Base-by-base conservation (phyloP, 2,888 invertebrate genomes). In the Synanthedon myopaeformis region DNA sequence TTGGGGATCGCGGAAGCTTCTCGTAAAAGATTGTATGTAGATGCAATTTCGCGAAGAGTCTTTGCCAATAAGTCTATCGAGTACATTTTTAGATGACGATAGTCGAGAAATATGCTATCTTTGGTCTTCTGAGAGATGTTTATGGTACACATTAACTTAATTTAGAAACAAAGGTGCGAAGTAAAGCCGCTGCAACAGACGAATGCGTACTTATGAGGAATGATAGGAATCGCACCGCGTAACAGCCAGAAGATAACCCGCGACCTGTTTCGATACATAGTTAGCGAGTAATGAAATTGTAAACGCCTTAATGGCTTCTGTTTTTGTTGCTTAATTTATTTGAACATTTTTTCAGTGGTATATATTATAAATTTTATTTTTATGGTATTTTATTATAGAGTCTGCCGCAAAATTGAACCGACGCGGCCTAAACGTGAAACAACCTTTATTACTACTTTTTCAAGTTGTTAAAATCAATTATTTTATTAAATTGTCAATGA, bases 181-280 rank as follows among this genome's bases (percentile, higher is more conserved):
- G 6, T 45, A 45, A 13, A 13, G 13, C 45, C n/a, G 45, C 14
- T 14, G 45, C 14, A 45, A 45, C 13, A 45, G 45, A 45, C 45
- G 45, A 58, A 54, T 58, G 56, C 58, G 60, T 60, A 63, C 71
- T 72, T 72, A 74, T 68, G 68, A 65, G 70, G 69, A 60, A 63
- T 67, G 77, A 76, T 76, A 76, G 76, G 70, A 61, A 76, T 76
- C 72, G 58, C 58, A 57, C 35, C 61, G 65, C 66, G 65, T 61
- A 66, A 64, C 23, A 45, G 45, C 64, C 61, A 56, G 55, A 45
- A 65, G 69, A 73, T 76, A 76, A 69, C 76, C 74, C 61, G 70
- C 72, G 73, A 67, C 71, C 72, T 61, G 42, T 57, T 57, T 61
- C 60, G 61, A 66, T 64, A 35, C 35, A 35, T 35, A 35, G 35